Evolutionary conservation across 92 coral and sea anemone genomes (phyloP), one percentile per base, ranked within the genome.

Genomic region (Paramuricea clavata): DNA sequence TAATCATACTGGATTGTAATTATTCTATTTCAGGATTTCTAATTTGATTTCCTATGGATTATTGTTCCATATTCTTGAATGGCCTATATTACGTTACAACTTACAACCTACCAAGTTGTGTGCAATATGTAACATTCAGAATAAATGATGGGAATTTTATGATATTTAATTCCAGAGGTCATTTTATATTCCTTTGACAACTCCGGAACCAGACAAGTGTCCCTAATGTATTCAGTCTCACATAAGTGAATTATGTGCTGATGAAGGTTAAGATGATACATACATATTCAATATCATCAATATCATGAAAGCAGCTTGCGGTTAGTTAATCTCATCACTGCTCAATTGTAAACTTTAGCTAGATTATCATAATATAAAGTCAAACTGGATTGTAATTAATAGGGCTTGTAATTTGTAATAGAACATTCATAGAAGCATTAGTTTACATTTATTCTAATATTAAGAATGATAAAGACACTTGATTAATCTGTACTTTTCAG

Each of bases 191-290:
- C 41, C 27, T 65, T 28, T 65, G 16, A 39, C 9, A 31, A 65
- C 72, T 65, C 72, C 72, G 72, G 72, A 65, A 65, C n/a, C 72
- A 65, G 72, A 65, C 41, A 65, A 65, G 72, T 65, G 72, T 65
- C 72, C 3, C 28, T 28, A 65, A 65, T 65, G 27, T 65, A 65
- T 65, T 28, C 72, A 65, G 72, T 65, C 72, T 28, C 28, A 65
- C 32, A 65, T 28, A 21, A 31, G 31, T 26, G 68, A n/a, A 6
- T 60, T 47, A 47, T 60, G 68, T 60, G 31, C 23, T 30, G 32
- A 60, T 60, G 19, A 21, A 19, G 68, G 68, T 25, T 60, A 28
- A 60, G 28, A 11, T 60, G 68, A 60, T 15, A 60, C 68, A 26
- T 60, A 28, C 15, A 25, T 22, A 9, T 65, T 33, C 72, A 19